Base-by-base conservation (phyloP, 1,140 invertebrate species). In the Aphelinus atriplicis region DNA sequence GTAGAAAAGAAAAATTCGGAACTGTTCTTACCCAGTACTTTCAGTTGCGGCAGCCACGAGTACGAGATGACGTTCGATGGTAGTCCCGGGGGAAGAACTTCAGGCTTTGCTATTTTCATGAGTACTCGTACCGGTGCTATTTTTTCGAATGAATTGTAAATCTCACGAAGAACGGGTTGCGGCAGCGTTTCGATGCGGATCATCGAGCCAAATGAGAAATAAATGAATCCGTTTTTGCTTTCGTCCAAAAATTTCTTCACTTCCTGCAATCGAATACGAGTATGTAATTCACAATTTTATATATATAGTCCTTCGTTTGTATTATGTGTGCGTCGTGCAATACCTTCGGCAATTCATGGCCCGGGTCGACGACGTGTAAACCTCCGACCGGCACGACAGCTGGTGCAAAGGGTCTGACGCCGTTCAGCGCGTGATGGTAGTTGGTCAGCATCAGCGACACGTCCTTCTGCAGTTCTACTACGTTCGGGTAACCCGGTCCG, bases 131-230 rank as follows among this genome's bases (percentile, higher is more conserved):
- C 56, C 42, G 80, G 81, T 43, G 79, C 80, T 57, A 83, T 76
- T 50, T 78, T 83, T 64, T 80, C 77, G 62, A 81, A 85, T 3
- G 78, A 81, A n/a, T 76, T 75, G 60, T 82, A 82, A 69, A 84
- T 81, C 7, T 75, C 77, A 0, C 76, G 60, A 46, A 82, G 71
- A 2, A 66, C 81, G 65, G 76, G 43, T 57, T 81, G 80, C 64
- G 81, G 76, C 80, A 87, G 69, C 82, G 89, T 82, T 90, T 91
- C 89, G 85, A 92, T 88, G 89, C 91, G 90, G 86, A 92, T 84
- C 83, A 91, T 90, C 4, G 93, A 92, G 9, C 94, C 94, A 81
- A 94, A 90, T 78, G 91, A 92, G 73, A 94, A 91, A 75, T 92
- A 92, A 62, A 95, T 89, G 6, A 93, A 91, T 1, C 93, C 93